These are phyloP conservation scores for Neoaliturus tenellus DNA, from an alignment of 2,888 invertebrate species.

Conservation along the genomic window DNA sequence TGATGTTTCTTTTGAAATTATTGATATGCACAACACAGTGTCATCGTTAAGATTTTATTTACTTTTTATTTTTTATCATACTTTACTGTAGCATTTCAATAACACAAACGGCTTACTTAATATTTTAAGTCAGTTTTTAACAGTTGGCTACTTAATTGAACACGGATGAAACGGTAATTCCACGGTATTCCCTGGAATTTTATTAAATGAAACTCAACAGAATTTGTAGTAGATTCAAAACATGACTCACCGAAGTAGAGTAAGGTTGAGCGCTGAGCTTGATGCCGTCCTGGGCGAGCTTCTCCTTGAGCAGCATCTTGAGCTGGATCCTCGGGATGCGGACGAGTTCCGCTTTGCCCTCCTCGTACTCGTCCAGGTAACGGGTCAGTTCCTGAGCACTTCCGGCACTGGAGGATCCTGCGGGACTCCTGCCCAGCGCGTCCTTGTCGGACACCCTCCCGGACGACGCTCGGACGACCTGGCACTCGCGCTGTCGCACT, in stretches of 20 bases:
- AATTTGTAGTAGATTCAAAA: too few species aligned
- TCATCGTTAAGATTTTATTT: too few species aligned
- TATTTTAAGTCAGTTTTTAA: too few species aligned
- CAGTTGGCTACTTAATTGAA: too few species aligned
- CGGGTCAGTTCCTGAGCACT: constrained; percentile 74
- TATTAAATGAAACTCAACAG: too few species aligned
- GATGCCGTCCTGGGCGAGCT: constrained; percentile 91
- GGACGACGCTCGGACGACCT: constrained; percentile 73
- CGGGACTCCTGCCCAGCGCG: constrained; percentile 68
- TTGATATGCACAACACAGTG: too few species aligned
- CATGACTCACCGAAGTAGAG: constrained; percentile 93
- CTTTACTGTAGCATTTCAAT: too few species aligned
- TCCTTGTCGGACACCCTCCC: constrained; percentile 73
- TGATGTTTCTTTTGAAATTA: too few species aligned
- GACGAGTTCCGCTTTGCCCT: constrained; percentile 87
- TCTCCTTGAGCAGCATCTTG: constrained; percentile 89
- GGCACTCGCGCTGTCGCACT: constrained; percentile 68
- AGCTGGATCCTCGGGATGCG: constrained; percentile 88
- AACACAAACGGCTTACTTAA: too few species aligned
- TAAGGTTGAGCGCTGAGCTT: constrained; percentile 92
- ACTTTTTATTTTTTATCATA: too few species aligned
- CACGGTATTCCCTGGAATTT: too few species aligned
- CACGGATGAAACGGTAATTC: too few species aligned
- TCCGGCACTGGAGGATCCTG: constrained; percentile 69
- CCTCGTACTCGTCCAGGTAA: constrained; percentile 87